phyloP scores from a whole-genome alignment of 2,797 vertebrate genomes.

The Glossophaga mutica region DNA sequence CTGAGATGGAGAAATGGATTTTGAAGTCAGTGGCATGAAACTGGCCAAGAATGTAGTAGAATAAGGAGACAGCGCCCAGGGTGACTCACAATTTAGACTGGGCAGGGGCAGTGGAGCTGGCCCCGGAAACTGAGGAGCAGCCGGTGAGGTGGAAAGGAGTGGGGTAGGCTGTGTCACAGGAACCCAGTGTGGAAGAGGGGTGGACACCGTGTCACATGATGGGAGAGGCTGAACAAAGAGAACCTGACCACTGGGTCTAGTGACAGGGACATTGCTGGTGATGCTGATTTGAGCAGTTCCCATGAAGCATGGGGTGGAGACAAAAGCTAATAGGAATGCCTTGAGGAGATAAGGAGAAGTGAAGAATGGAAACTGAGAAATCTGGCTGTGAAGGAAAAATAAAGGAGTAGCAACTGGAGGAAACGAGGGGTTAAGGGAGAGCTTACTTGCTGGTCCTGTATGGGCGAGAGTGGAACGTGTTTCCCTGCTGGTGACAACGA shows the following conservation, averaged over 20 bases:
- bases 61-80: background rate
- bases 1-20: background rate
- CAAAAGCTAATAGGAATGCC: background rate
- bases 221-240: background rate
- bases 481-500: too few species aligned
- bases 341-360: background rate
- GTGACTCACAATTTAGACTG: background rate
- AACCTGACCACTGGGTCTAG: background rate
- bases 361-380: background rate
- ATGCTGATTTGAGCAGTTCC: background rate
- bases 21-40: background rate
- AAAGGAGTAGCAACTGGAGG: background rate
- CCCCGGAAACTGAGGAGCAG: background rate
- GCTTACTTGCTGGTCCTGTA: background rate
- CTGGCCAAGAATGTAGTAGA: background rate
- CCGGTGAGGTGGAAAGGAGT: background rate
- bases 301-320: background rate
- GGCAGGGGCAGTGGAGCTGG: background rate
- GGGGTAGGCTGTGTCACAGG: too few species aligned
- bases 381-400: background rate
- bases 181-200: background rate
- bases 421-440: background rate
- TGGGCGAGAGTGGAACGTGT: background rate
- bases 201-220: background rate
- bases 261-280: rapidly evolving